Percentiles rank a stretch among this genome's conserved stretches.
These are phyloP conservation scores for Strix uralensis DNA, from an alignment of 2,113 vertebrate species.

Conservation along the genomic window DNA sequence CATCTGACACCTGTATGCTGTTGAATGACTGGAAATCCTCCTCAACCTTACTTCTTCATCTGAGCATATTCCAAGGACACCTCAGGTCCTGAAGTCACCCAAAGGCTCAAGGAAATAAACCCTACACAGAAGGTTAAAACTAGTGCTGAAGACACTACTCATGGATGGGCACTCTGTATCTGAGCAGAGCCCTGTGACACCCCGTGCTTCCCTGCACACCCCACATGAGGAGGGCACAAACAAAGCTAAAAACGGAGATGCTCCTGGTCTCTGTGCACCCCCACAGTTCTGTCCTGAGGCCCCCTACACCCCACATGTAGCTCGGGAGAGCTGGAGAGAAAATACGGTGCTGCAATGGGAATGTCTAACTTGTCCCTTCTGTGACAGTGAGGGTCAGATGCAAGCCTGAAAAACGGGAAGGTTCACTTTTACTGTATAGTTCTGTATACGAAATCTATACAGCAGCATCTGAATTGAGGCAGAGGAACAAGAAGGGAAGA, in stretches of 20 bases:
- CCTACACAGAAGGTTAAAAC: neutral
- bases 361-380: fast-evolving
- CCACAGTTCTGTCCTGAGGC: neutral
- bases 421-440: neutral
- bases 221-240: neutral
- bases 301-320: too few relatives aligned
- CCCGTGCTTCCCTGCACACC: fast-evolving
- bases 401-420: neutral
- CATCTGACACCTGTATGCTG: neutral
- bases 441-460: neutral
- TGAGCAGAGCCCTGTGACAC: fast-evolving
- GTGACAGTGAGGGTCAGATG: neutral
- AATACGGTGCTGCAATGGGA: neutral
- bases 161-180: too few relatives aligned
- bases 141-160: neutral
- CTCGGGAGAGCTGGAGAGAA: neutral
- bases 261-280: too few relatives aligned
- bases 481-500: neutral
- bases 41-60: neutral
- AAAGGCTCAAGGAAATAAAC: neutral
- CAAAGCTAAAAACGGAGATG: neutral
- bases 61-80: neutral
- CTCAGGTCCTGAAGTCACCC: neutral
- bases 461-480: neutral
- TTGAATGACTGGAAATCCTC: neutral